Percentiles rank a stretch among this genome's conserved stretches.
These are phyloP conservation scores for Punctoribates punctum DNA, from an alignment of 2,888 invertebrate genomes.

Conservation along the genomic window DNA sequence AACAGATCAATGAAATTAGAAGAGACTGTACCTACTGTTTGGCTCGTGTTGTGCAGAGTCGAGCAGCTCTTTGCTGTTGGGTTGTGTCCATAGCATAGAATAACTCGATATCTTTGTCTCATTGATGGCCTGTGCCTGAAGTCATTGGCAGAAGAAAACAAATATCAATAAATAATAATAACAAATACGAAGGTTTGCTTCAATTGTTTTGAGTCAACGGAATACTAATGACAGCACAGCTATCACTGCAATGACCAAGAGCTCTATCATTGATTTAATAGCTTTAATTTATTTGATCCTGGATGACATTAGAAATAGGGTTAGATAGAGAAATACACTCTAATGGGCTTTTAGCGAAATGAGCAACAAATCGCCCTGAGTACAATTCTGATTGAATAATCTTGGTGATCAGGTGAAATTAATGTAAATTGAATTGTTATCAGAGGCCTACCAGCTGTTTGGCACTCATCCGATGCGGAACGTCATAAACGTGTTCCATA, in stretches of 20 bases:
- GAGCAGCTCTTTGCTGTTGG: background rate
- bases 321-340: too few relatives aligned
- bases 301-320: too few relatives aligned
- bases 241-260: background rate
- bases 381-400: too few relatives aligned
- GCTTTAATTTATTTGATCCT: background rate
- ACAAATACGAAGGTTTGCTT: background rate
- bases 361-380: background rate
- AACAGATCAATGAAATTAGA: background rate
- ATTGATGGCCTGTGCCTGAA: background rate
- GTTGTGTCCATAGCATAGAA: conserved; percentile 20
- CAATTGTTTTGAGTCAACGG: background rate
- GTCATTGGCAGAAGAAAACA: background rate
- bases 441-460: conserved; percentile 18
- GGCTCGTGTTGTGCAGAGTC: conserved; percentile 3
- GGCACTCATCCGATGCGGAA: conserved; percentile 17
- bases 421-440: background rate
- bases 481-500: conserved; percentile 24
- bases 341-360: too few relatives aligned
- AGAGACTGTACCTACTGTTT: conserved; percentile 11
- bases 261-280: background rate
- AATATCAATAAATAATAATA: conserved; percentile 3
- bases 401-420: background rate
- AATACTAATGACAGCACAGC: background rate
- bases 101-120: conserved; percentile 30